Percentiles rank a stretch among this genome's conserved stretches.
Evolutionary conservation across 2,797 vertebrate genomes (phyloP).

Genomic region (Mormyrops boulengeri): DNA sequence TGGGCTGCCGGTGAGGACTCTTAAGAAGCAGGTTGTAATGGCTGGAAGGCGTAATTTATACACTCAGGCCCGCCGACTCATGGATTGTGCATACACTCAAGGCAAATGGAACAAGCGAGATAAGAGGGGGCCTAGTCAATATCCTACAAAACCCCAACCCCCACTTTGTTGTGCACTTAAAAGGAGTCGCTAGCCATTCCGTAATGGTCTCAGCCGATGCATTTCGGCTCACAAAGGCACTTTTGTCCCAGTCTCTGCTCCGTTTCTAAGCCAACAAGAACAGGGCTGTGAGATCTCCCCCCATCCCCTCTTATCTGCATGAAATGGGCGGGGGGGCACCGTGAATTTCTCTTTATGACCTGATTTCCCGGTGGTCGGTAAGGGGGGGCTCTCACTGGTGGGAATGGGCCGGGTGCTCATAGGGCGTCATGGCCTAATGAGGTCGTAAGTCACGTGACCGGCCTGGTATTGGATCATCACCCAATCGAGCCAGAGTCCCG

Average conservation of each 20-base stretch:
- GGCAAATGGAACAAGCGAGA: neutral
- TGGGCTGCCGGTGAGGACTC: neutral
- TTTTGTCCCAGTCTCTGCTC: constrained; percentile 20
- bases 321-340: constrained; percentile 25
- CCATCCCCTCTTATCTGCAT: constrained; percentile 49
- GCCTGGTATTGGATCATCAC: neutral
- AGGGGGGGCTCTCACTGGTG: neutral
- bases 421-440: neutral
- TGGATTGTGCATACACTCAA: neutral
- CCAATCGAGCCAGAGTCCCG: neutral
- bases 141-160: neutral
- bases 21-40: neutral
- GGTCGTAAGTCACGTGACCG: neutral
- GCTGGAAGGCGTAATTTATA: neutral
- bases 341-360: constrained; percentile 49
- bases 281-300: constrained; percentile 46
- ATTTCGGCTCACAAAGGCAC: neutral
- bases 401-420: neutral
- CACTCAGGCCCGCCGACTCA: neutral
- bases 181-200: neutral
- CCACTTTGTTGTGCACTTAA: neutral
- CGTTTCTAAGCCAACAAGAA: constrained; percentile 50
- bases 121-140: neutral
- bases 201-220: neutral
- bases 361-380: constrained; percentile 43